Percentiles rank a stretch among this genome's conserved stretches.
Conservation (phyloP, 37 sponge, comb jelly and placozoan species). For the Ephydatia muelleri region DNA sequence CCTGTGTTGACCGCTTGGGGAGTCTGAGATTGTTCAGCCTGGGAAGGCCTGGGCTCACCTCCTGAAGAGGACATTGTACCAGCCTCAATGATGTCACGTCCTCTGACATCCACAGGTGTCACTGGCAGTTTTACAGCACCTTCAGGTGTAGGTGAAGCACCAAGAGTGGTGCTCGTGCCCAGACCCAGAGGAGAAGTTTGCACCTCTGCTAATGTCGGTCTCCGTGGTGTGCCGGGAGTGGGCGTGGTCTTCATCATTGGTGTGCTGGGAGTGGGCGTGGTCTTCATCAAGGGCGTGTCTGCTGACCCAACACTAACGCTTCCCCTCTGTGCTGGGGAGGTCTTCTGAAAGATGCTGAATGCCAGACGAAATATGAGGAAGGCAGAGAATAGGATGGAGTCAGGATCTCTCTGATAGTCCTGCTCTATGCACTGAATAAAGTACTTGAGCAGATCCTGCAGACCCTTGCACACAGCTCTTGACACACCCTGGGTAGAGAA, state of each 20-base stretch:
- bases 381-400: slow-evolving; percentile 53
- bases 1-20: background rate
- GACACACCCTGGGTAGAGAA: slow-evolving; percentile 41
- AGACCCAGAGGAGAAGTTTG: background rate
- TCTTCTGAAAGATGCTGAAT: slow-evolving; percentile 35
- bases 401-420: slow-evolving; percentile 40
- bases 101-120: background rate
- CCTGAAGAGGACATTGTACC: background rate
- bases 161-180: background rate
- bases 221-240: background rate
- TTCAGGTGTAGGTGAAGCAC: background rate
- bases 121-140: background rate
- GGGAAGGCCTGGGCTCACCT: background rate
- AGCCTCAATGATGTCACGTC: background rate
- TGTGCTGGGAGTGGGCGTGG: background rate
- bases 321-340: background rate
- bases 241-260: background rate
- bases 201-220: background rate
- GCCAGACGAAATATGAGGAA: slow-evolving; percentile 69
- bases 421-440: slow-evolving; percentile 47
- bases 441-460: slow-evolving; percentile 61
- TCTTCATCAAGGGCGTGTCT: background rate
- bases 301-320: background rate
- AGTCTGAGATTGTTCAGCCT: background rate
- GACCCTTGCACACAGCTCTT: slow-evolving; percentile 53